Percentiles rank a stretch among this genome's conserved stretches.
These are phyloP conservation scores for Coptodon bakossiorum DNA, from an alignment of 2,113 vertebrate genomes.

Conservation along the genomic window DNA sequence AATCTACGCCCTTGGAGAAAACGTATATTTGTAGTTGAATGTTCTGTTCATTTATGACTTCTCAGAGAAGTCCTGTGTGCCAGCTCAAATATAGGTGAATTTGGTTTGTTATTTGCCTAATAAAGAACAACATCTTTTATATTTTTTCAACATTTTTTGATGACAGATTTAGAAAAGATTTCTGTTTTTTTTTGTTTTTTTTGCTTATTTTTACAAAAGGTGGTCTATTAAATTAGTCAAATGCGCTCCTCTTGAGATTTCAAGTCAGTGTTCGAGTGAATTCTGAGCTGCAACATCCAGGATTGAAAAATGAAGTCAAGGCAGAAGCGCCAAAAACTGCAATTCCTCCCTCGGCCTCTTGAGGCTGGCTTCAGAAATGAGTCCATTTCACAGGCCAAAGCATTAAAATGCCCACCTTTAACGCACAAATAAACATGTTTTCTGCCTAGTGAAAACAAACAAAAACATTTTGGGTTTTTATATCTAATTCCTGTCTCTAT, in stretches of 20 bases:
- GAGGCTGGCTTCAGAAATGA: not conserved
- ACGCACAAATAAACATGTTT: not conserved
- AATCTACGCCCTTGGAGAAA: too few relatives aligned
- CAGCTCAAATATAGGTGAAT: not conserved
- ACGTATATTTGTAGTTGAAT: not conserved
- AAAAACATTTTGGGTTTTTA: not conserved
- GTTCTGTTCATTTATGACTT: not conserved
- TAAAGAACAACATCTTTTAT: not conserved
- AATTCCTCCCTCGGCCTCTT: not conserved
- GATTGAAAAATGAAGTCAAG: not conserved
- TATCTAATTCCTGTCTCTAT: not conserved
- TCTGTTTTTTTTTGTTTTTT: not conserved
- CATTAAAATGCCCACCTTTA: not conserved
- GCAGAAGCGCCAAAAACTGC: not conserved
- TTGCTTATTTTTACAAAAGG: not conserved
- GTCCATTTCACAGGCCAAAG: not conserved
- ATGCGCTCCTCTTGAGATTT: not conserved
- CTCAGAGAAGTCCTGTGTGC: not conserved
- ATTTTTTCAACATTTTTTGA: not conserved
- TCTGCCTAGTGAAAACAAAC: not conserved
- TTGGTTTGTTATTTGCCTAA: not conserved
- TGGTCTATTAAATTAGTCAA: not conserved
- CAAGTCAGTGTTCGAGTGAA: not conserved
- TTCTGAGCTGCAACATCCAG: not conserved
- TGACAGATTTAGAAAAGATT: not conserved